Evolutionary conservation across 2,888 invertebrate species (phyloP), one percentile per base, ranked within the genome.

Genomic region (Apoderus coryli): DNA sequence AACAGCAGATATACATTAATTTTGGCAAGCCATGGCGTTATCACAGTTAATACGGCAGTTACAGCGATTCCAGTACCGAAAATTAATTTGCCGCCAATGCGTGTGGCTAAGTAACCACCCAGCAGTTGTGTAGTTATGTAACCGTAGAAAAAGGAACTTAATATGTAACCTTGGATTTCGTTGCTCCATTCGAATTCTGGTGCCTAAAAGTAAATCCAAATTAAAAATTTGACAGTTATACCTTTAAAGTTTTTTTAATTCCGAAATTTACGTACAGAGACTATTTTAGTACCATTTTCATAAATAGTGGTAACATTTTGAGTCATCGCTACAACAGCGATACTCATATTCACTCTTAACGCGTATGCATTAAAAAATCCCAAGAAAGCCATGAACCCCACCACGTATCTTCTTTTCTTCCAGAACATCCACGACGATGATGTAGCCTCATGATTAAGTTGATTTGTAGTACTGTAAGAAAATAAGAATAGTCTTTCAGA

Each of bases 321-420:
- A 0, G 78, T 84, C 90, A 92, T 92, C 37, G 85, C 85, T 22
- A 90, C 86, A 42, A 90, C 81, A 3, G 86, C 89, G 9, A 92
- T 79, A 37, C 86, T 86, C 38, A 92, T 64, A 60, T 88, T 88
- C 4, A 84, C 86, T 22, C 85, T 64, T 34, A 84, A 57, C 3
- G 80, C 72, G 54, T 82, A 82, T 2, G 79, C 28, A 25, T 78
- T 77, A 63, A 80, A 78, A 57, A 81, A 81, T 2, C 82, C 82
- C 40, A 81, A 68, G 60, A 84, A 84, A 0, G 78, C 77, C 43
- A 84, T 54, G 4, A 76, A 47, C 0, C 75, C 76, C 11, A 84
- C 75, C 32, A 81, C 59, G 45, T 77, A 72, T 39, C 80, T 62
- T 43, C 77, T 62, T 38, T 71, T 70, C 34, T 64, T 64, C 77